Base-by-base conservation (phyloP, 2,888 invertebrate species). In the Tiliacea citrago region DNA sequence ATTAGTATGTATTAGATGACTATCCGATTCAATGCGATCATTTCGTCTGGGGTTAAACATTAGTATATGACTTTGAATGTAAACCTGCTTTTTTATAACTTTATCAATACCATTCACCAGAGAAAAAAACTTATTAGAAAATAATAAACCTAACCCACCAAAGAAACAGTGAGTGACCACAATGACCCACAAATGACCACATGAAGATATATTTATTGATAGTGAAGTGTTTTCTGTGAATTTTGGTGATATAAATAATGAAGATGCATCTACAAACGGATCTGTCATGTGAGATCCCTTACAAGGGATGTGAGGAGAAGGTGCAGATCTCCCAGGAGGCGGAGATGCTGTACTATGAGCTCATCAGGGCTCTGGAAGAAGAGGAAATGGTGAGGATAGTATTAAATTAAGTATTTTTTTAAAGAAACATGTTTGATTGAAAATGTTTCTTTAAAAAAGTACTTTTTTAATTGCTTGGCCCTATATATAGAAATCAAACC, bases 341-440 rank as follows among this genome's bases (percentile, higher is more conserved):
- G 8, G 96, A 96, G 88, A 94, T 96, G 94, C 92, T 97, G 73
- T 97, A 96, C 81, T 96, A 96, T 82, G 96, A 96, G 89, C 94
- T 97, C 73, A 96, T 96, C 85, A 92, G 90, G 63, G 95, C 96
- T 3, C 83, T 96, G 75, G 96, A 97, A 75, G 96, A 96, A 78
- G 97, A 97, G 78, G 97, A 97, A 91, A 91, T 91, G 96, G 97
- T 97, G 91, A 93, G 94, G 82, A 65, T 45, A 42, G 42, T 6
- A 9, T 42, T 42, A 42, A 9, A 42, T 42, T 42, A 42, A 42
- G 9, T 0, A 42, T 9, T 9, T 9, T 42, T 42, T 42, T 9
- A 42, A 42, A 9, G 8, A 39, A 39, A 42, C 42, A 42, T 42
- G n/a, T n/a, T n/a, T n/a, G n/a, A n/a, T n/a, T n/a, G n/a, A n/a